Conservation (phyloP, 2,888 invertebrate species). For the Endotricha flammealis region DNA sequence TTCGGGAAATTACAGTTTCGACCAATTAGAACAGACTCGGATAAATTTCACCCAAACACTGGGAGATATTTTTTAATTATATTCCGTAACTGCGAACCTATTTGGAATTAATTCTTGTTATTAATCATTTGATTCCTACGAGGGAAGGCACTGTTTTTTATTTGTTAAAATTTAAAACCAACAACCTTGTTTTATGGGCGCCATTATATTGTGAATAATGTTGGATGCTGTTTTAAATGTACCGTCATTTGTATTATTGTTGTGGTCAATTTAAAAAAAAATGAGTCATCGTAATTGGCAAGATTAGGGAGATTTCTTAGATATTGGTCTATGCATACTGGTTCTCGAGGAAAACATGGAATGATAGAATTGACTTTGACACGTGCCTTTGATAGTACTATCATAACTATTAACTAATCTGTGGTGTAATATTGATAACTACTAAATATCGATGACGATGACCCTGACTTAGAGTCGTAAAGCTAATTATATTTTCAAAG, state of each 20-base stretch:
- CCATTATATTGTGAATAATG: slow-evolving; percentile 9
- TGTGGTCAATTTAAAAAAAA: not conserved
- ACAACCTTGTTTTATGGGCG: not conserved
- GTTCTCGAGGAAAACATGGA: too few relatives aligned
- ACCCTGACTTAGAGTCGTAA: too few relatives aligned
- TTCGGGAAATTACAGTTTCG: slow-evolving; percentile 69
- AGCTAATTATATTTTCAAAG: too few relatives aligned
- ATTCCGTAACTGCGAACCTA: slow-evolving; percentile 36
- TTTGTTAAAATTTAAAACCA: slow-evolving; percentile 8
- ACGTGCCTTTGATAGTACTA: too few relatives aligned
- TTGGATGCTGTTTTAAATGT: slow-evolving; percentile 7
- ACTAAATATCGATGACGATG: too few relatives aligned
- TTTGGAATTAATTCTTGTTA: slow-evolving; percentile 44
- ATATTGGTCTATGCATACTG: too few relatives aligned
- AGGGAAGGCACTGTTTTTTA: slow-evolving; percentile 13
- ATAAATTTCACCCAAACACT: slow-evolving; percentile 59
- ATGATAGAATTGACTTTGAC: too few relatives aligned
- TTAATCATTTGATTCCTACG: slow-evolving; percentile 32
- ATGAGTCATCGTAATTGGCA: not conserved
- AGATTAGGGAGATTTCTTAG: too few relatives aligned
- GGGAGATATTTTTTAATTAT: slow-evolving; percentile 62
- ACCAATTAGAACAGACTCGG: slow-evolving; percentile 59
- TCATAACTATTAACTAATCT: too few relatives aligned
- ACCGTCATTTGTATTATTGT: slow-evolving; percentile 6
- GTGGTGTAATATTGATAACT: too few relatives aligned